phyloP scores from a whole-genome alignment of 1,140 invertebrate species.

The Tetragonula clypearis region DNA sequence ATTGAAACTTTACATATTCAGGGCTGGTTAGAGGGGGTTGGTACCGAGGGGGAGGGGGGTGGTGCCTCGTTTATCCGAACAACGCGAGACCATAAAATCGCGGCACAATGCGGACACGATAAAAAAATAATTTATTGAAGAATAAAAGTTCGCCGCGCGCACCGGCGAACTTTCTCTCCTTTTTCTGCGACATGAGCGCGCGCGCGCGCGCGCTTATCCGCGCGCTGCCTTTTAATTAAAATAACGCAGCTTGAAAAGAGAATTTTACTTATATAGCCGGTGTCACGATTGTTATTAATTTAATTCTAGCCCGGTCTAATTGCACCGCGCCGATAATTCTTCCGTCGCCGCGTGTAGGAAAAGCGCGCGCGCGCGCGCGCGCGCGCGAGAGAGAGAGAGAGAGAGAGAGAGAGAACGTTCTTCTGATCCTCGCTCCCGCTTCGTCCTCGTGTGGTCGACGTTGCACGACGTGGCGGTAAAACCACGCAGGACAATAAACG shows the following conservation, averaged over 20 bases:
- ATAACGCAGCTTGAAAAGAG: conserved; percentile 45
- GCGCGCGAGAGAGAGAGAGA: too few relatives aligned
- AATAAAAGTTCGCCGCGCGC: conserved; percentile 36
- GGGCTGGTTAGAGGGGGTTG: neutral
- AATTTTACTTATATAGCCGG: conserved; percentile 43
- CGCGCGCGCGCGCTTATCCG: conserved; percentile 1
- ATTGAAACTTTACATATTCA: conserved; percentile 56
- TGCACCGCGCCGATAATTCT: conserved; percentile 42
- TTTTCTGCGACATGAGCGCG: conserved; percentile 9
- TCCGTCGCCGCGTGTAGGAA: conserved; percentile 13
- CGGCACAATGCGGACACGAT: conserved; percentile 51
- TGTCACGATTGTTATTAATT: conserved; percentile 49
- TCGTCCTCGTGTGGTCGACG: neutral
- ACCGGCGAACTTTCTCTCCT: conserved; percentile 30
- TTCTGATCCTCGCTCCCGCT: neutral
- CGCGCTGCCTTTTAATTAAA: conserved; percentile 48
- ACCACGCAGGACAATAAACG: conserved; percentile 31
- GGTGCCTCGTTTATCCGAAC: conserved; percentile 47
- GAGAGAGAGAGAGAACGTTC: neutral
- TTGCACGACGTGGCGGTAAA: neutral
- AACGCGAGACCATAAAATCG: conserved; percentile 44
- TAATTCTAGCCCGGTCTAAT: conserved; percentile 53
- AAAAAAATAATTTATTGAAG: conserved; percentile 54
- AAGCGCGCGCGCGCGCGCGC: neutral
- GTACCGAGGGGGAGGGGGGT: neutral